These are phyloP conservation scores for Caretta caretta DNA, from an alignment of 2,113 vertebrate genomes.

Conservation along the genomic window DNA sequence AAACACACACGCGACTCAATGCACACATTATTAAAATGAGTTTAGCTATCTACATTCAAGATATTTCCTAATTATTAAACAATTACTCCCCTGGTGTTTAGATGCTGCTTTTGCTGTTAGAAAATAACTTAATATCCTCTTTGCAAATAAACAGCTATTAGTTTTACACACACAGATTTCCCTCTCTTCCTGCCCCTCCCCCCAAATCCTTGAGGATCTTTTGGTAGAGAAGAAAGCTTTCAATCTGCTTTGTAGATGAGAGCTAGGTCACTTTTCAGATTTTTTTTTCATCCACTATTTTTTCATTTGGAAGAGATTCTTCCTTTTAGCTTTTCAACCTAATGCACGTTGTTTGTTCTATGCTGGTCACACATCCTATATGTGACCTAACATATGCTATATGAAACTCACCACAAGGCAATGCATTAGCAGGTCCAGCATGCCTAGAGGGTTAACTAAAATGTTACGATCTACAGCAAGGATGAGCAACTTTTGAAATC, in stretches of 20 bases:
- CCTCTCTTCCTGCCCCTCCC: neutral
- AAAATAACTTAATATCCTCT: slow-evolving; percentile 28
- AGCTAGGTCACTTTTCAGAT: fast-evolving
- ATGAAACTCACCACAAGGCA: neutral
- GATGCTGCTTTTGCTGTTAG: neutral
- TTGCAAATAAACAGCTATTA: slow-evolving; percentile 36
- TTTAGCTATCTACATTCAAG: neutral
- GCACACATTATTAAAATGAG: slow-evolving; percentile 53
- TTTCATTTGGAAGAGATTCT: neutral
- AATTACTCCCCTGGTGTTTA: slow-evolving; percentile 32
- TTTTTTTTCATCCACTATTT: neutral
- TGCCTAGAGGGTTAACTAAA: neutral
- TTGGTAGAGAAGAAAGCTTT: too few relatives aligned
- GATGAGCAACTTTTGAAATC: neutral
- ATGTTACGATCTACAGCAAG: neutral
- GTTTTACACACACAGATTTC: neutral
- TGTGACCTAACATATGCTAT: neutral
- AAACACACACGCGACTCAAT: slow-evolving; percentile 26
- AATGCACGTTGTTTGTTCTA: neutral
- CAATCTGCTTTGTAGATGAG: neutral
- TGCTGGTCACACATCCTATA: neutral
- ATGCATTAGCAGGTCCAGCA: neutral
- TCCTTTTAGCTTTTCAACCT: neutral
- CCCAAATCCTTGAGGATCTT: neutral
- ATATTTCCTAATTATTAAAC: slow-evolving; percentile 57